These are phyloP conservation scores for Centropristis striata DNA, from an alignment of 2,113 vertebrate species.

Conservation along the genomic window DNA sequence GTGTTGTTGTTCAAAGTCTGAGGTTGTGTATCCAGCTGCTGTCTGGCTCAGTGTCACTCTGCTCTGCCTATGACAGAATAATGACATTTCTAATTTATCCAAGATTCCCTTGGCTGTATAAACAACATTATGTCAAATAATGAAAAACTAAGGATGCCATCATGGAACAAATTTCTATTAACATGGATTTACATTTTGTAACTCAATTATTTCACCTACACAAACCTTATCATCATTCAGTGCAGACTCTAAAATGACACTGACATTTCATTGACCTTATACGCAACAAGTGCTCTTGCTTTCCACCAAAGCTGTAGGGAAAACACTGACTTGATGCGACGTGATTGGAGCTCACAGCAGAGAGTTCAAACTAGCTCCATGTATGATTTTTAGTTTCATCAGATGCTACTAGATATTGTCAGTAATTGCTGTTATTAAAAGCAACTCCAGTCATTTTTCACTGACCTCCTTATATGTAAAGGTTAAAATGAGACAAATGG, in stretches of 20 bases:
- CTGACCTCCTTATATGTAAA: not conserved
- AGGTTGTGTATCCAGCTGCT: no score
- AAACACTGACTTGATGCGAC: not conserved
- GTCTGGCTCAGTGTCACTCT: no score
- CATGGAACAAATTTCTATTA: no score
- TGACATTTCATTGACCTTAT: conserved; percentile 25
- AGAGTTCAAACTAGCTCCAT: not conserved
- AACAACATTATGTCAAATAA: no score
- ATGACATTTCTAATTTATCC: no score
- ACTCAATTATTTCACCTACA: not conserved
- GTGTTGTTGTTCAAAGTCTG: no score
- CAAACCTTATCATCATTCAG: not conserved
- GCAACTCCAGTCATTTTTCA: not conserved
- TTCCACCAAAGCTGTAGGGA: conserved; percentile 2
- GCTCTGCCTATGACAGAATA: no score
- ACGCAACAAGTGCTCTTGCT: not conserved
- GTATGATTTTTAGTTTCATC: not conserved
- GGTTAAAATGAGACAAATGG: not conserved
- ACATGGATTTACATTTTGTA: not conserved
- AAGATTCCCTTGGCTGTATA: no score
- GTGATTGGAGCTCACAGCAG: not conserved
- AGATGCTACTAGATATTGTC: not conserved
- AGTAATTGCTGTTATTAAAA: not conserved
- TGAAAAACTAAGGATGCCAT: no score
- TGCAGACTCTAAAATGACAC: not conserved